Base-by-base conservation (phyloP, 2,797 vertebrate genomes). In the Sebastes steindachneri region DNA sequence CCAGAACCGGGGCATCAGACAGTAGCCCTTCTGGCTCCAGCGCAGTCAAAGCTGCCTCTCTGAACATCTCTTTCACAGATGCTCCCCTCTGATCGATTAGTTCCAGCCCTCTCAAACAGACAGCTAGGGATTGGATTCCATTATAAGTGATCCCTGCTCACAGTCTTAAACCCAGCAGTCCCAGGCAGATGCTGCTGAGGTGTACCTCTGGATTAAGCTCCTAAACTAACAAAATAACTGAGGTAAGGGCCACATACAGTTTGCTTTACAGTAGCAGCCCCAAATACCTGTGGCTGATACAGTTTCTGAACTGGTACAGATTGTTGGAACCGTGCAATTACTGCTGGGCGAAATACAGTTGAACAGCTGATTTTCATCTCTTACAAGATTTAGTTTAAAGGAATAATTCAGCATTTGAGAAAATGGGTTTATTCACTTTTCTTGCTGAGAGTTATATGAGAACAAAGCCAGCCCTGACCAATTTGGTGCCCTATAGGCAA, bases 1-100 rank as follows among this genome's bases (percentile, higher is more conserved):
- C 71, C 93, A 90, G 88, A 89, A 85, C 77, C 4, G 54, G 87
- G 82, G 83, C 91, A 89, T 88, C 90, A 95, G 95, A 95, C 95
- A 92, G 94, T 88, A 94, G 91, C 90, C 92, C 83, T 91, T 37
- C 88, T 88, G 94, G 94, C 94, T 95, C 96, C 95, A 89, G 77
- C 4, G 73, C 90, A 90, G 89, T 92, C 77, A 90, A 88, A 79
- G 78, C 92, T 91, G 86, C 77, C 84, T 88, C 89, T 86, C 86
- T 89, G 89, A 90, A 94, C 93, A 92, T 95, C 92, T 94, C 92
- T 94, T 92, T 94, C 91, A 93, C 92, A 95, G 95, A 95, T 93
- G 90, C 92, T 92, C 88, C 76, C 67, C 85, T 90, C 93, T 86
- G 89, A 96, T 96, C 94, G 92, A 96, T 96, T 96, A 87, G 95